phyloP scores from a whole-genome alignment of 1,140 invertebrate species.

The Drosophila sturtevanti region DNA sequence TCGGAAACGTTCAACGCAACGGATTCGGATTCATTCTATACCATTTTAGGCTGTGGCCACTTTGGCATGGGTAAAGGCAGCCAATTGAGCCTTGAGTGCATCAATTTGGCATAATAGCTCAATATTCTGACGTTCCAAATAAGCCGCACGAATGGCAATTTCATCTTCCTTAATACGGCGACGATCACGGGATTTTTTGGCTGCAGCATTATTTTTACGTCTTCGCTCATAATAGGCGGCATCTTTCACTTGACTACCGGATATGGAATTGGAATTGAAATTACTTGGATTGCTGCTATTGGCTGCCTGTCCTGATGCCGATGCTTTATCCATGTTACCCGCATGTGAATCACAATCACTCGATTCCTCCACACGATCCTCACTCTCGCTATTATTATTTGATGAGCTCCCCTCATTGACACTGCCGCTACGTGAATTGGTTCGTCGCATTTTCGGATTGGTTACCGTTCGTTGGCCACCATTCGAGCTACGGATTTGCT shows the following conservation, averaged over 20 bases:
- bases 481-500: slow-evolving; percentile 86
- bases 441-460: slow-evolving; percentile 87
- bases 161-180: slow-evolving; percentile 95
- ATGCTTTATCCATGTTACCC: slow-evolving; percentile 61
- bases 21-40: slow-evolving; percentile 40
- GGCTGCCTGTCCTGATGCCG: slow-evolving; percentile 4
- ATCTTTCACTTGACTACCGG: slow-evolving; percentile 85
- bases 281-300: not conserved
- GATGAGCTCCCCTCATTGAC: slow-evolving; percentile 75
- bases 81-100: slow-evolving; percentile 73
- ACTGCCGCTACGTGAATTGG: slow-evolving; percentile 71
- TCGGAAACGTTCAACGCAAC: slow-evolving; percentile 69
- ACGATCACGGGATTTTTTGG: slow-evolving; percentile 95
- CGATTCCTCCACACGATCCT: slow-evolving; percentile 74
- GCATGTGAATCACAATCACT: slow-evolving; percentile 78
- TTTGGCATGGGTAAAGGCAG: slow-evolving; percentile 65
- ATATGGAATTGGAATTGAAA: slow-evolving; percentile 1
- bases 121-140: slow-evolving; percentile 90
- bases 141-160: slow-evolving; percentile 93
- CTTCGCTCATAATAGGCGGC: slow-evolving; percentile 93
- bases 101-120: slow-evolving; percentile 79
- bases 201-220: slow-evolving; percentile 97
- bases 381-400: slow-evolving; percentile 77
- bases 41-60: slow-evolving; percentile 43
- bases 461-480: slow-evolving; percentile 84